A percentile compares a stretch with the other conserved stretches of the same genome.
phyloP scores from a whole-genome alignment of 2,888 invertebrate species.

The Ariolimax columbianus region DNA sequence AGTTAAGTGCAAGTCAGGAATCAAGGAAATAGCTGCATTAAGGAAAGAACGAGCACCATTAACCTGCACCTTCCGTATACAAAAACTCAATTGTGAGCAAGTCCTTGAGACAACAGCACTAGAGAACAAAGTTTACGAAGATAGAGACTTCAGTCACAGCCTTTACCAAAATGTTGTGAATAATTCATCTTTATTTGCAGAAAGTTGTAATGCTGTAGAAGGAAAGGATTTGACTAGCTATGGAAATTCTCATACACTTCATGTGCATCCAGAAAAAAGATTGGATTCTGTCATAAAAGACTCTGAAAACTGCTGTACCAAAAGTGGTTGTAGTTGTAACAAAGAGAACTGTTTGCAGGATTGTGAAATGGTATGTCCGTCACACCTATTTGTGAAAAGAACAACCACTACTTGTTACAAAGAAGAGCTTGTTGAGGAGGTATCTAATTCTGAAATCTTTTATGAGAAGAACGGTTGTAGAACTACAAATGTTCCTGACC shows the following conservation, averaged over 20 bases:
- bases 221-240: background rate
- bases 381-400: background rate
- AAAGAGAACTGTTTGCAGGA: slow-evolving; percentile 12
- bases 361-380: background rate
- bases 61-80: background rate
- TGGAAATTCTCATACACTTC: background rate
- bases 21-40: background rate
- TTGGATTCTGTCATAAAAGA: too few relatives aligned
- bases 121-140: background rate
- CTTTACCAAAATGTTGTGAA: background rate
- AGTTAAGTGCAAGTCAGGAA: background rate
- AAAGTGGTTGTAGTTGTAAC: background rate
- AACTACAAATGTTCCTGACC: background rate
- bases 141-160: background rate
- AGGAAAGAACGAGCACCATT: background rate
- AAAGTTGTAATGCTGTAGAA: background rate
- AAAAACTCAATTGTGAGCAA: background rate
- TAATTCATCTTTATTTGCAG: background rate
- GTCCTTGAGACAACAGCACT: background rate
- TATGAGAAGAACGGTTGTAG: too few relatives aligned
- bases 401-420: background rate
- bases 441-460: background rate
- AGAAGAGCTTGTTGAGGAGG: background rate
- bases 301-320: background rate
- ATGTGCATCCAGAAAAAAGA: background rate